Conservation (phyloP, 2,888 invertebrate species). For the Conchocele bisecta region DNA sequence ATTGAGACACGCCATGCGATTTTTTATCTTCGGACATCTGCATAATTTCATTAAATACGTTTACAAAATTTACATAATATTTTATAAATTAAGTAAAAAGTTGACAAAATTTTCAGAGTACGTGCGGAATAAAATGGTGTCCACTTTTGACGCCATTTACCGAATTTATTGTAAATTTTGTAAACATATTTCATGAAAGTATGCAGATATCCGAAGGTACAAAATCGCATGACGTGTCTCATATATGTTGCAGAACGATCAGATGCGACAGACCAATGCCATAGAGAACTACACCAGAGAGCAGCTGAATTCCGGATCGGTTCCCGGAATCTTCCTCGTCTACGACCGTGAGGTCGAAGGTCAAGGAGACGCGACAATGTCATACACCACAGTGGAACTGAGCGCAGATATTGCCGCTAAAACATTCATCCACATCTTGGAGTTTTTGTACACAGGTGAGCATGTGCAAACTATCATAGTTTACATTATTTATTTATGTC, state of each 20-base stretch:
- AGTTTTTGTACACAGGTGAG: constrained; percentile 79
- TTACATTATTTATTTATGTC: neutral
- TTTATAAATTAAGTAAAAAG: no score
- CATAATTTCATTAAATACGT: no score
- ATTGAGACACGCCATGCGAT: no score
- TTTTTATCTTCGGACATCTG: no score
- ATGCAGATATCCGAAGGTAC: no score
- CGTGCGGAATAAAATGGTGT: no score
- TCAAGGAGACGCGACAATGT: constrained; percentile 7
- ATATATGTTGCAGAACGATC: constrained; percentile 68
- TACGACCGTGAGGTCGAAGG: constrained; percentile 39
- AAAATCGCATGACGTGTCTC: no score
- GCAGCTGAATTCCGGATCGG: constrained; percentile 70
- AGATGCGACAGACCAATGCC: constrained; percentile 60
- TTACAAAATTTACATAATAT: no score
- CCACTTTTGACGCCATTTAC: no score
- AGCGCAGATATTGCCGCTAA: constrained; percentile 71
- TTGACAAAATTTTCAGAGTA: no score
- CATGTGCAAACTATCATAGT: neutral
- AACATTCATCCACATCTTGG: constrained; percentile 73
- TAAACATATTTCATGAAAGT: no score
- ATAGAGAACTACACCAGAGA: constrained; percentile 61
- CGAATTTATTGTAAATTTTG: no score
- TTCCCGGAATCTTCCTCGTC: constrained; percentile 68
- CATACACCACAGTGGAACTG: constrained; percentile 66